Evolutionary conservation across 2,888 invertebrate species (phyloP).

Genomic region (Synanthedon vespiformis): DNA sequence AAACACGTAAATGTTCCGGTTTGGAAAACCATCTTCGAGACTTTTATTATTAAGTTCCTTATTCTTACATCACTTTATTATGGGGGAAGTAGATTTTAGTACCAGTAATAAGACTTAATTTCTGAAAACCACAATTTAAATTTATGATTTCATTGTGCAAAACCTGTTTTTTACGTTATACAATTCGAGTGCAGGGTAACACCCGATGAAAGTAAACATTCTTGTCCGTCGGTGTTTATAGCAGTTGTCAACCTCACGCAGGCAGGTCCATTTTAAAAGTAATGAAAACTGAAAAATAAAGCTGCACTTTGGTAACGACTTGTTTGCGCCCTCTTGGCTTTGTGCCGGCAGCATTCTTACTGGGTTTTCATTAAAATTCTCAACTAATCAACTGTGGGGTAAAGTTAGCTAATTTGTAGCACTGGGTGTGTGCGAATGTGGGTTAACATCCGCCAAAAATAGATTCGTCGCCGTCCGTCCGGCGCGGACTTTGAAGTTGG

Average conservation of each 20-base stretch:
- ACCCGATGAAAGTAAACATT: no score
- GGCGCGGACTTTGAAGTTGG: slow-evolving; percentile 3
- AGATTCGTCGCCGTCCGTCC: slow-evolving; percentile 36
- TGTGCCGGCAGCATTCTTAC: slow-evolving; percentile 9
- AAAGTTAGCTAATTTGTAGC: slow-evolving; percentile 44
- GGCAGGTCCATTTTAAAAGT: no score
- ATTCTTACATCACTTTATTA: slow-evolving; percentile 4
- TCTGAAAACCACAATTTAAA: neutral
- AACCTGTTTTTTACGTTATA: no score
- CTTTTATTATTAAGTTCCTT: slow-evolving; percentile 5
- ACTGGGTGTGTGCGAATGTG: slow-evolving; percentile 39
- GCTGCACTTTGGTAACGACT: neutral
- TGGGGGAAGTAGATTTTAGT: neutral
- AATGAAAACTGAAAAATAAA: no score
- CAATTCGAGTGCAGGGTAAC: no score
- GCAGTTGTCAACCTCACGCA: no score
- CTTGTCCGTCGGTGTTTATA: no score
- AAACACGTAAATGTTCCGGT: slow-evolving; percentile 5
- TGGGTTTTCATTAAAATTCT: slow-evolving; percentile 12
- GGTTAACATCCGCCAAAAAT: slow-evolving; percentile 52
- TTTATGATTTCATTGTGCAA: no score
- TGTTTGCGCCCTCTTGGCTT: slow-evolving; percentile 7
- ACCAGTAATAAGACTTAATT: neutral
- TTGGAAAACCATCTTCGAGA: slow-evolving; percentile 4
- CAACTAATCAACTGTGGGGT: slow-evolving; percentile 25